Percentiles rank a stretch among this genome's conserved stretches.
Evolutionary conservation across 2,888 invertebrate species (phyloP).

Genomic region (Panorpa germanica): DNA sequence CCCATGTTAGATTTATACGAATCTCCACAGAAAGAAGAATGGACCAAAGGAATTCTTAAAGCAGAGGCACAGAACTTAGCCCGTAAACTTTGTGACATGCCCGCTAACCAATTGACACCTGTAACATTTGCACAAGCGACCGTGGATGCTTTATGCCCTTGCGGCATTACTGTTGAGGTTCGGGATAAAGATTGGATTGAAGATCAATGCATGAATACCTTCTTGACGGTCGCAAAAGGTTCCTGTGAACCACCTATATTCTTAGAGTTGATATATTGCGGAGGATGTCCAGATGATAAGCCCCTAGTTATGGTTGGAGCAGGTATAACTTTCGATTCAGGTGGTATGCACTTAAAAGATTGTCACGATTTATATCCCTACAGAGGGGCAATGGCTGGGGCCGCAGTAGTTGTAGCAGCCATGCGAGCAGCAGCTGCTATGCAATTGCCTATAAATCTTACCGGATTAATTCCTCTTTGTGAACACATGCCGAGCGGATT

Average conservation of each 20-base stretch:
- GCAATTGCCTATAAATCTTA: slow-evolving; percentile 30
- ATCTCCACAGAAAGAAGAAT: slow-evolving; percentile 27
- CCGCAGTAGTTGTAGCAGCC: slow-evolving; percentile 33
- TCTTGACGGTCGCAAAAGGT: slow-evolving; percentile 46
- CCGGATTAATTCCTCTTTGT: slow-evolving; percentile 23
- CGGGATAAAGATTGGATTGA: slow-evolving; percentile 44
- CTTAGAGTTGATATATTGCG: slow-evolving; percentile 40
- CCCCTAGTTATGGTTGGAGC: slow-evolving; percentile 46
- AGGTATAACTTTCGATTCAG: slow-evolving; percentile 42
- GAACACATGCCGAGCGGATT: slow-evolving; percentile 36
- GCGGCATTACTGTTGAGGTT: slow-evolving; percentile 30
- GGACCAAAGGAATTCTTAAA: slow-evolving; percentile 38
- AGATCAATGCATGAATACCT: slow-evolving; percentile 40
- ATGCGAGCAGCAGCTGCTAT: slow-evolving; percentile 31
- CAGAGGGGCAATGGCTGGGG: slow-evolving; percentile 41
- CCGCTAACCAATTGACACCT: slow-evolving; percentile 64
- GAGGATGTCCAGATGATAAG: slow-evolving; percentile 25
- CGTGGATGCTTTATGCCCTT: slow-evolving; percentile 39
- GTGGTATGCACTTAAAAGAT: no score
- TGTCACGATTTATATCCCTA: no score
- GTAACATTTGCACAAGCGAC: slow-evolving; percentile 43
- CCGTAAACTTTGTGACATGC: slow-evolving; percentile 50
- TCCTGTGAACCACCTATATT: slow-evolving; percentile 44
- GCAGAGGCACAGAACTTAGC: slow-evolving; percentile 63
- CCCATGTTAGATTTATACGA: slow-evolving; percentile 25